Evolutionary conservation across 2,888 invertebrate species (phyloP).

Genomic region (Pollenia griseotomentosa): DNA sequence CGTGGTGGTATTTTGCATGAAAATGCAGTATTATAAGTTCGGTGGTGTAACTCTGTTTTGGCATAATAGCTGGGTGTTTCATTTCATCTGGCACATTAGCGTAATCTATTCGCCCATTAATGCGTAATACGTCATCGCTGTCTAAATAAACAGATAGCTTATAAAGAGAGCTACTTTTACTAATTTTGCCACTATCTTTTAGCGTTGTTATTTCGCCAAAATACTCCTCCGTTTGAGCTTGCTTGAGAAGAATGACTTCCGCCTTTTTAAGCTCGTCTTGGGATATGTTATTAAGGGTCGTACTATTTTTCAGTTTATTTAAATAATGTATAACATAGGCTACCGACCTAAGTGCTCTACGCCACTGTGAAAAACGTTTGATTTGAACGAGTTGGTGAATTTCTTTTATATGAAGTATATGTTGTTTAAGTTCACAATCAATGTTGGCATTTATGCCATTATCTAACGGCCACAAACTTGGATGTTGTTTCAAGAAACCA

Average conservation of each 20-base stretch:
- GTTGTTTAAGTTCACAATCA: slow-evolving; percentile 36
- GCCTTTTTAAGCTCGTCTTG: slow-evolving; percentile 31
- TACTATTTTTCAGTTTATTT: slow-evolving; percentile 25
- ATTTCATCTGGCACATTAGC: neutral
- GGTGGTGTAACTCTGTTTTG: no score
- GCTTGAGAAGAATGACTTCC: slow-evolving; percentile 11
- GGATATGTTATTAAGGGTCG: neutral
- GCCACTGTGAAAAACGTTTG: slow-evolving; percentile 42
- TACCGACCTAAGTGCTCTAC: slow-evolving; percentile 28
- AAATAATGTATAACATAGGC: slow-evolving; percentile 37
- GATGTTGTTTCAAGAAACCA: slow-evolving; percentile 6
- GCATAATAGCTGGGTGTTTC: slow-evolving; percentile 28
- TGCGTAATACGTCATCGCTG: neutral
- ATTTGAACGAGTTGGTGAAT: slow-evolving; percentile 8
- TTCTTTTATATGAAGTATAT: slow-evolving; percentile 12
- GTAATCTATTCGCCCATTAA: no score
- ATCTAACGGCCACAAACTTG: slow-evolving; percentile 16
- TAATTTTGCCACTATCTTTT: slow-evolving; percentile 2
- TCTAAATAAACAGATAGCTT: slow-evolving; percentile 17
- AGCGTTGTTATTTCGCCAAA: slow-evolving; percentile 17
- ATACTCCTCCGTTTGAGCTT: slow-evolving; percentile 39
- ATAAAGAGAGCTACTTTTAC: no score
- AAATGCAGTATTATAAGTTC: no score
- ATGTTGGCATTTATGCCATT: slow-evolving; percentile 4
- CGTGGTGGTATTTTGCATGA: no score